Evolutionary conservation across 2,113 vertebrate species (phyloP).

Genomic region (Ornithorhynchus anatinus): DNA sequence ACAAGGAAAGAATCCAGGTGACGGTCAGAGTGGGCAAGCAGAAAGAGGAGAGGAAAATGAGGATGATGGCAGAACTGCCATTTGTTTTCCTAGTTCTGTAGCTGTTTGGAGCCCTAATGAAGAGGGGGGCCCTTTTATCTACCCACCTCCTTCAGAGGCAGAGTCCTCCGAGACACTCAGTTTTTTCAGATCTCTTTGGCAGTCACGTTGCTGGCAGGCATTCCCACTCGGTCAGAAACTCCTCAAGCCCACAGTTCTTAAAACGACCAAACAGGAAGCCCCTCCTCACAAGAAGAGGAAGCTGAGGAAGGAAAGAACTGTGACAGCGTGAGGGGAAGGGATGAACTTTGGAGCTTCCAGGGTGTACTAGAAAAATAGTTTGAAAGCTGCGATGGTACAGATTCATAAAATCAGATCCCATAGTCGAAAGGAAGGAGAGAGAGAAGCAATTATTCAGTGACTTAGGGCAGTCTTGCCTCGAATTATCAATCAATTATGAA

Average conservation of each 20-base stretch:
- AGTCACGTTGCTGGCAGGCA: constrained; percentile 29
- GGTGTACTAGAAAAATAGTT: too few relatives aligned
- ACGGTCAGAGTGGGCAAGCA: not conserved
- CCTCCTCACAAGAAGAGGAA: constrained; percentile 56
- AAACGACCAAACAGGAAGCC: constrained; percentile 59
- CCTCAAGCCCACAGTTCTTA: constrained; percentile 54
- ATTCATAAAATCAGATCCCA: too few relatives aligned
- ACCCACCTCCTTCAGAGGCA: accelerated
- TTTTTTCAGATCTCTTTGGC: constrained; percentile 10
- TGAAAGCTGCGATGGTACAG: too few relatives aligned
- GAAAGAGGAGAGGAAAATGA: not conserved
- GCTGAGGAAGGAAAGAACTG: constrained; percentile 60
- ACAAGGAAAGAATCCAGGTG: not conserved
- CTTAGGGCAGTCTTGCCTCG: too few relatives aligned
- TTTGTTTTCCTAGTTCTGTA: not conserved
- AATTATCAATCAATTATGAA: too few relatives aligned
- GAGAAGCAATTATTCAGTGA: too few relatives aligned
- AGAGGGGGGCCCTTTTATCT: not conserved
- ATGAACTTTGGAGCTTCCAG: not conserved
- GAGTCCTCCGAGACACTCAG: not conserved
- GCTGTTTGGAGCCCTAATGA: not conserved
- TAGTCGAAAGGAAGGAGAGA: too few relatives aligned
- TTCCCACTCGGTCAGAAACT: constrained; percentile 21
- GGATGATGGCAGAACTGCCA: accelerated
- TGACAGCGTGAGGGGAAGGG: constrained; percentile 38